phyloP scores from a whole-genome alignment of 2,888 invertebrate species.

The Epinotia demarniana region DNA sequence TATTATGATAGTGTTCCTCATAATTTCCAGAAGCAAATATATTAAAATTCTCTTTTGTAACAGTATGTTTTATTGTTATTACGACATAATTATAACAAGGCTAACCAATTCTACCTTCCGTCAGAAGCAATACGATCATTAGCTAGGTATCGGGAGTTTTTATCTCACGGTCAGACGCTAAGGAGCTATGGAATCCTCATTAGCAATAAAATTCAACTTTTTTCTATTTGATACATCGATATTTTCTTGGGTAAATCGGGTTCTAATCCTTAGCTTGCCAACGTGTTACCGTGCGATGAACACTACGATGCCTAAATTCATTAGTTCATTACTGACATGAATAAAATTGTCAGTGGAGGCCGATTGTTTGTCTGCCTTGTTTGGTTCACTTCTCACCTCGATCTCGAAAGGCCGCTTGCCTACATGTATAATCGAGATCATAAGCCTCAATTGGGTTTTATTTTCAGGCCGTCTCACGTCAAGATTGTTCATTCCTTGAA shows the following conservation, averaged over 20 bases:
- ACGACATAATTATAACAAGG: not conserved
- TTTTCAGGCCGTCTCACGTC: conserved; percentile 76
- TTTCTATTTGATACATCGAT: no score
- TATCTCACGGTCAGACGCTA: no score
- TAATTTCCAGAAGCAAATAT: conserved; percentile 74
- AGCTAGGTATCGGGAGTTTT: no score
- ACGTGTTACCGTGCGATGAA: no score
- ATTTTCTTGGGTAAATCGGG: no score
- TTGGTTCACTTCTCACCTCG: not conserved
- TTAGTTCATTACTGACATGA: not conserved
- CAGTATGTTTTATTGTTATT: conserved; percentile 63
- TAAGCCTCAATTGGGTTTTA: conserved; percentile 63
- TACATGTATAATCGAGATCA: not conserved
- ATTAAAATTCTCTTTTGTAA: conserved; percentile 77
- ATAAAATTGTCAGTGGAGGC: not conserved
- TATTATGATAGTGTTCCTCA: conserved; percentile 74
- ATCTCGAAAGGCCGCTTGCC: conserved; percentile 1
- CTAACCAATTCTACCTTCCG: not conserved
- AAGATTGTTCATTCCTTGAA: conserved; percentile 69
- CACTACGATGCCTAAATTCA: no score
- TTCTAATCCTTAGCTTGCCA: no score
- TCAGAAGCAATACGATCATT: not conserved
- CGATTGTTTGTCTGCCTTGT: conserved; percentile 12
- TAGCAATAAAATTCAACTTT: no score
- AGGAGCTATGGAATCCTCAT: no score